These are phyloP conservation scores for Calameuta idolon DNA, from an alignment of 2,888 invertebrate species.

Conservation along the genomic window DNA sequence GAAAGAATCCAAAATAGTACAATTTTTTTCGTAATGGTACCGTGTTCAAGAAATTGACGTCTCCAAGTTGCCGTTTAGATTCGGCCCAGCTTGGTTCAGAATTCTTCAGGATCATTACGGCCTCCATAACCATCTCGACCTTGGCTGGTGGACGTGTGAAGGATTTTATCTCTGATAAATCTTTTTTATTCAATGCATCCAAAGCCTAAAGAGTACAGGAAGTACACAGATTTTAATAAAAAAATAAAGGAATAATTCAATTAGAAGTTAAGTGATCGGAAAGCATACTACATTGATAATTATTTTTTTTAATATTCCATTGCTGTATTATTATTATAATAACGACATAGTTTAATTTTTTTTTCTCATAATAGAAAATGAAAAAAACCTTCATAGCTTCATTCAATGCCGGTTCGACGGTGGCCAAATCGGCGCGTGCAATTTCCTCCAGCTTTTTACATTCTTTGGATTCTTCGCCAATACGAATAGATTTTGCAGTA, in stretches of 20 bases:
- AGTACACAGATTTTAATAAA: background rate
- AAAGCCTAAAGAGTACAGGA: constrained; percentile 70
- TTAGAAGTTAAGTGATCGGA: background rate
- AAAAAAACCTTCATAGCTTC: constrained; percentile 77
- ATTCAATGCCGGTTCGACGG: constrained; percentile 88
- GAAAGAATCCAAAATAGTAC: background rate
- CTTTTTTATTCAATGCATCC: constrained; percentile 86
- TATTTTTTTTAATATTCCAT: background rate
- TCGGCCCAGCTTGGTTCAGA: constrained; percentile 88
- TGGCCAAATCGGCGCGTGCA: constrained; percentile 85
- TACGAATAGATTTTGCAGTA: constrained; percentile 78
- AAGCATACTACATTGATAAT: background rate
- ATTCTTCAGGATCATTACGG: constrained; percentile 84
- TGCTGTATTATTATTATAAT: constrained; percentile 2
- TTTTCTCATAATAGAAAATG: background rate
- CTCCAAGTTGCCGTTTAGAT: constrained; percentile 87
- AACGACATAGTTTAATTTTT: constrained; percentile 20
- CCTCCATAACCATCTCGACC: constrained; percentile 91
- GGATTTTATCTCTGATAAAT: constrained; percentile 90
- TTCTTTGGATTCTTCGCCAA: constrained; percentile 82
- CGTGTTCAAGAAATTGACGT: constrained; percentile 80
- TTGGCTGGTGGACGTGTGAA: constrained; percentile 88
- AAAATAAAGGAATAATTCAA: background rate
- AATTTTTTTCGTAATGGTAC: constrained; percentile 39
- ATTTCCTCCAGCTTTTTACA: constrained; percentile 85